phyloP scores from a whole-genome alignment of 2,113 vertebrate species.

The Anhinga anhinga region DNA sequence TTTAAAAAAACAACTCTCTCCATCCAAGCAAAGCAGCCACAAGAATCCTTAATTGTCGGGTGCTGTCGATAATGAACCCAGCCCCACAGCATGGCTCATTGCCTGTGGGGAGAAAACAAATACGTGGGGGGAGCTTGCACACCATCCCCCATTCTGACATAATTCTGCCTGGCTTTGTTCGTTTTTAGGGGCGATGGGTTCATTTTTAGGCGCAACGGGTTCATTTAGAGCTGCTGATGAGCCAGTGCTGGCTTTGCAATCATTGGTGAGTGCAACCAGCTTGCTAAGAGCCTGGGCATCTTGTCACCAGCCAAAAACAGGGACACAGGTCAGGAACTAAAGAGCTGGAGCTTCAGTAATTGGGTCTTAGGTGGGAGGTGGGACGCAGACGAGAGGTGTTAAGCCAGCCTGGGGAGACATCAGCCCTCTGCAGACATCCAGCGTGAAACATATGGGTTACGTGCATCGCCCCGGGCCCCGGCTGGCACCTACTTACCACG shows the following conservation, averaged over 20 bases:
- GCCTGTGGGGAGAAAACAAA: neutral
- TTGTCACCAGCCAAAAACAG: neutral
- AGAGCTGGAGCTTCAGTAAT: neutral
- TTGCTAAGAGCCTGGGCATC: neutral
- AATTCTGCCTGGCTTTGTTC: neutral
- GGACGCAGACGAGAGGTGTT: neutral
- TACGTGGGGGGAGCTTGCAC: accelerated
- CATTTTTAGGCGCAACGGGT: neutral
- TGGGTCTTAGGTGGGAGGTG: neutral
- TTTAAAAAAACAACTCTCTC: slow-evolving; percentile 4
- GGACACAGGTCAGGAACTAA: neutral
- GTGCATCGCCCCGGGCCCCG: accelerated
- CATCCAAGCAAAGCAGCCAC: neutral
- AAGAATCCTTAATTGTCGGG: neutral
- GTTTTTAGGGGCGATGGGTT: neutral
- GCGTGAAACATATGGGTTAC: accelerated
- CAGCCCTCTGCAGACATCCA: neutral
- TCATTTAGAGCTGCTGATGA: neutral
- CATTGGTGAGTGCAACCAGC: accelerated
- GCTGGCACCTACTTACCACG: neutral
- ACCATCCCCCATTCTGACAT: neutral
- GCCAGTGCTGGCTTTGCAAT: neutral
- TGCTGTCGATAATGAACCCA: neutral
- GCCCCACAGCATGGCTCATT: too few species aligned
- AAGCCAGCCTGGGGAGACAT: neutral